These are phyloP conservation scores for Phyllostomus discolor DNA, from an alignment of 2,113 vertebrate genomes.

Conservation along the genomic window DNA sequence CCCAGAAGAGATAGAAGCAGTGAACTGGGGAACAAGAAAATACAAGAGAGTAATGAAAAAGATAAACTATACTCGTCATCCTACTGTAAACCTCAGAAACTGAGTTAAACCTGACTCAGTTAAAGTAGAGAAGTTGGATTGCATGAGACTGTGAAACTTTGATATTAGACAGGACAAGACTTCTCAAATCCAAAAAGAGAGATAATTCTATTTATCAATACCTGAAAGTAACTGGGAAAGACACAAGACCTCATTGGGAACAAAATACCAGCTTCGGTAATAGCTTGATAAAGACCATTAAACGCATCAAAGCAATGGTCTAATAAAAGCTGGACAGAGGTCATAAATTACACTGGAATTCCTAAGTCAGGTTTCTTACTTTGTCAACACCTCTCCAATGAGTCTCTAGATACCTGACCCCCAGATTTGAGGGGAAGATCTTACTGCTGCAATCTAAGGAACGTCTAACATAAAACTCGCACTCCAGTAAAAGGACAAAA, in stretches of 20 bases:
- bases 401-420: not conserved
- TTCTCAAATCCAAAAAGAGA: not conserved
- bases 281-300: not conserved
- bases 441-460: not conserved
- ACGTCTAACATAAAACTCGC: not conserved
- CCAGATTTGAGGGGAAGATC: not conserved
- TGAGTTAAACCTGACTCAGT: not conserved
- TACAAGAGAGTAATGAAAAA: not conserved
- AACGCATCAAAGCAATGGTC: not conserved
- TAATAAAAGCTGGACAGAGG: not conserved
- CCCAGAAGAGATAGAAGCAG: not conserved
- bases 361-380: not conserved
- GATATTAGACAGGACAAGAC: not conserved
- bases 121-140: not conserved
- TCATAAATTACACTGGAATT: not conserved
- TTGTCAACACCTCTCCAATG: not conserved
- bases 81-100: not conserved
- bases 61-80: not conserved
- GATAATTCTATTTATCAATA: not conserved
- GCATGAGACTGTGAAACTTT: not conserved
- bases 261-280: not conserved
- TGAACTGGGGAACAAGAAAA: not conserved
- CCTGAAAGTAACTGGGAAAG: not conserved
- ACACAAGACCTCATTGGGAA: not conserved
- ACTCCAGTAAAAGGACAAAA: not conserved